Percentiles rank a stretch among this genome's conserved stretches.
Evolutionary conservation across 2,888 invertebrate genomes (phyloP).

Genomic region (Ferrisia virgata): DNA sequence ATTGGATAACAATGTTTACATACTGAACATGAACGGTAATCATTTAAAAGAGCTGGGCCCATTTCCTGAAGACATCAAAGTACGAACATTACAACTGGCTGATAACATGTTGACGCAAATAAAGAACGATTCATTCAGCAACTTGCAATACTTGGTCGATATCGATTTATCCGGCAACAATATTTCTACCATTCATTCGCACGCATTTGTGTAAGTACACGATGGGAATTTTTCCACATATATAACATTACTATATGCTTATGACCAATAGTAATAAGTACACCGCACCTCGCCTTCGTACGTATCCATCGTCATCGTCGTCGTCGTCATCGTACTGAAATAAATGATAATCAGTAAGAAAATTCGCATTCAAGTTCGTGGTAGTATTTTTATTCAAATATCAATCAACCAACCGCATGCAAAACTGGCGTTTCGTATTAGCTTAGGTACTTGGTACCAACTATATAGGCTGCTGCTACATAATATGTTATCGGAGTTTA

Average conservation of each 20-base stretch:
- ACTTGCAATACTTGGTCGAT: slow-evolving; percentile 66
- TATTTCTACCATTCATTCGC: slow-evolving; percentile 64
- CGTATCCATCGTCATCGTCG: not conserved
- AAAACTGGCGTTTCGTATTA: not conserved
- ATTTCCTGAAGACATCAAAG: slow-evolving; percentile 67
- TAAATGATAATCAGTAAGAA: not conserved
- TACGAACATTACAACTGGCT: slow-evolving; percentile 67
- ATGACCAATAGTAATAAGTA: not conserved
- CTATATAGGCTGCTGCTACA: too few species aligned
- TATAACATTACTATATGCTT: not conserved
- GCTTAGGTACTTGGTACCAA: too few species aligned
- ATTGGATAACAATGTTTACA: slow-evolving; percentile 67
- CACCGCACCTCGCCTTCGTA: not conserved
- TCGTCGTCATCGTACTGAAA: not conserved
- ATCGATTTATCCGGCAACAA: slow-evolving; percentile 67
- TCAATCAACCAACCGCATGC: not conserved
- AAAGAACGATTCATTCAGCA: slow-evolving; percentile 62
- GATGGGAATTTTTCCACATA: not conserved
- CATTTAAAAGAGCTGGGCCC: slow-evolving; percentile 61
- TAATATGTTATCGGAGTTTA: too few species aligned
- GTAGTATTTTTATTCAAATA: not conserved
- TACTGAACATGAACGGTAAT: slow-evolving; percentile 69
- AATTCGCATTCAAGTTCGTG: not conserved
- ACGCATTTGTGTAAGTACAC: slow-evolving; percentile 61
- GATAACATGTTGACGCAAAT: slow-evolving; percentile 64